Conservation (phyloP, 2,797 vertebrate genomes). For the Diplodus sargus region DNA sequence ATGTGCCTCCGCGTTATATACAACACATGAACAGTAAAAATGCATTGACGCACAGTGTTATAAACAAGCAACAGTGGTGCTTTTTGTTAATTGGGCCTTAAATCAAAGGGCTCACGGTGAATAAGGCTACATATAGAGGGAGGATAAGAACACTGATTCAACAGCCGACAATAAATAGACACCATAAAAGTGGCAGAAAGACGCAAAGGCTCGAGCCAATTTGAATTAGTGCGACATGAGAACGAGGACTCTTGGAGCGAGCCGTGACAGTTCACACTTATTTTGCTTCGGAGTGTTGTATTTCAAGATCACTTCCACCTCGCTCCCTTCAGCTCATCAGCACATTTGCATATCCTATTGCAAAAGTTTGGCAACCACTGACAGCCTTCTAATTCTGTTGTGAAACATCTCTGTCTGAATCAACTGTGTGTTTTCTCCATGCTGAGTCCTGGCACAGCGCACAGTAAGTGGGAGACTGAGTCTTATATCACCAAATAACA, state of each 20-base stretch:
- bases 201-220: conserved; percentile 28
- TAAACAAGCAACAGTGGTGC: conserved; percentile 66
- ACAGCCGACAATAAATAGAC: conserved; percentile 65
- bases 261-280: conserved; percentile 65
- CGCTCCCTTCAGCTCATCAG: conserved; percentile 52
- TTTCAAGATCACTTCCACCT: conserved; percentile 65
- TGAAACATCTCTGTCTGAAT: conserved; percentile 64
- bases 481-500: conserved; percentile 69
- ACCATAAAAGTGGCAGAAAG: conserved; percentile 64
- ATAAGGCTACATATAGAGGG: conserved; percentile 55
- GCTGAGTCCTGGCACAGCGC: conserved; percentile 42
- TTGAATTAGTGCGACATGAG: conserved; percentile 60
- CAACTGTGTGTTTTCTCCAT: conserved; percentile 50
- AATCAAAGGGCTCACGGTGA: conserved; percentile 68
- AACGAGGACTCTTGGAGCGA: conserved; percentile 46
- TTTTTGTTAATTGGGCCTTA: conserved; percentile 80
- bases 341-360: conserved; percentile 64
- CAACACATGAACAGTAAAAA: conserved; percentile 15
- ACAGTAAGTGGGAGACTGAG: conserved; percentile 62
- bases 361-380: conserved; percentile 60
- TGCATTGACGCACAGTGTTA: conserved; percentile 36
- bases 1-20: neutral
- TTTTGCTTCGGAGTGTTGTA: conserved; percentile 55
- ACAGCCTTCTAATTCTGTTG: conserved; percentile 66
- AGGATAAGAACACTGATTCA: conserved; percentile 59